phyloP scores from a whole-genome alignment of 2,888 invertebrate species.

The Oasisia sp. region DNA sequence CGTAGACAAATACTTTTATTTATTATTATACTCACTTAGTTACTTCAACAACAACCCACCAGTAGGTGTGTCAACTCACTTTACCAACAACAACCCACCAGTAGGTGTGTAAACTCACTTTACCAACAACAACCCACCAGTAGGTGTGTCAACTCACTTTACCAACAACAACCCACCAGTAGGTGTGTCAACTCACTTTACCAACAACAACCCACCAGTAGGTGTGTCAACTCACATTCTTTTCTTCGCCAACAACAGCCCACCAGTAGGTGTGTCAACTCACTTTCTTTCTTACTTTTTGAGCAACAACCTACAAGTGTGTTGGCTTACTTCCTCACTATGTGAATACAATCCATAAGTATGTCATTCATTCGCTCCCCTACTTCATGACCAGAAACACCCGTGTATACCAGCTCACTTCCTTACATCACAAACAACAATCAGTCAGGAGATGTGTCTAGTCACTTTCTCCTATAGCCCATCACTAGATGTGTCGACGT shows the following conservation, averaged over 20 bases:
- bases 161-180: background rate
- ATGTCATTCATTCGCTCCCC: too few relatives aligned
- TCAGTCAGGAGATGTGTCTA: slow-evolving; percentile 83
- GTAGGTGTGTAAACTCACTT: slow-evolving; percentile 76
- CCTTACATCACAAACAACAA: slow-evolving; percentile 95
- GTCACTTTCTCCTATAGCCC: slow-evolving; percentile 96
- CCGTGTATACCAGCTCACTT: slow-evolving; percentile 76
- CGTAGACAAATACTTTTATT: too few relatives aligned
- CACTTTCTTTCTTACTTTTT: too few relatives aligned
- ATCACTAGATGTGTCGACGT: slow-evolving; percentile 76
- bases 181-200: too few relatives aligned
- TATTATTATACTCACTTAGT: background rate
- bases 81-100: slow-evolving; percentile 90
- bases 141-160: slow-evolving; percentile 71
- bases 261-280: slow-evolving; percentile 78
- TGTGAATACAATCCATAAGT: too few relatives aligned
- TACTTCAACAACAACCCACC: slow-evolving; percentile 94
- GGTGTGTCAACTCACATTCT: too few relatives aligned
- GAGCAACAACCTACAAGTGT: too few relatives aligned
- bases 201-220: too few relatives aligned
- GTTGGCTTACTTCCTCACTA: too few relatives aligned
- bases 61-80: slow-evolving; percentile 73
- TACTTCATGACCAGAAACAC: too few relatives aligned
- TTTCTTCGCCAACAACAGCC: slow-evolving; percentile 89
- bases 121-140: slow-evolving; percentile 94